phyloP scores from a whole-genome alignment of 2,113 vertebrate genomes.

The Loxodonta africana region DNA sequence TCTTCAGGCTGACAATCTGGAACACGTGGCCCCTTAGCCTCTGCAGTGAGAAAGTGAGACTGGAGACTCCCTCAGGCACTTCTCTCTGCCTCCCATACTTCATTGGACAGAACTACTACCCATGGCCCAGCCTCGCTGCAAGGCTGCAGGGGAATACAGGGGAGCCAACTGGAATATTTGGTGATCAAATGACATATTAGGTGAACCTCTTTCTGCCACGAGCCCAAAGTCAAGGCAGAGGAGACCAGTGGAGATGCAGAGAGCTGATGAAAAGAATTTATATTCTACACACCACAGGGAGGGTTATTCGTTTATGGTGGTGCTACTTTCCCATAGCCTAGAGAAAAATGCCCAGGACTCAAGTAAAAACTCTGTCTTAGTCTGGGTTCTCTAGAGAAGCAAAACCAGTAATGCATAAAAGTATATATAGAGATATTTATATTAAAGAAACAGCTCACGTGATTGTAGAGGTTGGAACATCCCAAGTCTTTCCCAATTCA shows the following conservation, averaged over 20 bases:
- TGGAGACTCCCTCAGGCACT: not conserved
- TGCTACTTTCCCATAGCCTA: not conserved
- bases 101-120: not conserved
- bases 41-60: not conserved
- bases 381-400: too few species aligned
- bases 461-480: too few species aligned
- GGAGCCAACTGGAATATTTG: not conserved
- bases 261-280: not conserved
- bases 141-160: not conserved
- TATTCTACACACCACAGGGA: not conserved
- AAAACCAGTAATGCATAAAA: too few species aligned
- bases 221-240: not conserved
- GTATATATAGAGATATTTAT: too few species aligned
- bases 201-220: not conserved
- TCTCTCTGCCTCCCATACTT: not conserved
- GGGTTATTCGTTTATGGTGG: not conserved
- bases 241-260: not conserved
- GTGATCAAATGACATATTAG: rapidly evolving
- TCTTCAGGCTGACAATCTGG: not conserved
- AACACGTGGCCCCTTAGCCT: not conserved
- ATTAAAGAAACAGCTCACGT: too few species aligned
- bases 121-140: not conserved
- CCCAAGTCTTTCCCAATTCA: too few species aligned
- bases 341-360: not conserved
- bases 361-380: not conserved